These are phyloP conservation scores for Deroplatys truncata DNA, from an alignment of 2,888 invertebrate species.

Conservation along the genomic window DNA sequence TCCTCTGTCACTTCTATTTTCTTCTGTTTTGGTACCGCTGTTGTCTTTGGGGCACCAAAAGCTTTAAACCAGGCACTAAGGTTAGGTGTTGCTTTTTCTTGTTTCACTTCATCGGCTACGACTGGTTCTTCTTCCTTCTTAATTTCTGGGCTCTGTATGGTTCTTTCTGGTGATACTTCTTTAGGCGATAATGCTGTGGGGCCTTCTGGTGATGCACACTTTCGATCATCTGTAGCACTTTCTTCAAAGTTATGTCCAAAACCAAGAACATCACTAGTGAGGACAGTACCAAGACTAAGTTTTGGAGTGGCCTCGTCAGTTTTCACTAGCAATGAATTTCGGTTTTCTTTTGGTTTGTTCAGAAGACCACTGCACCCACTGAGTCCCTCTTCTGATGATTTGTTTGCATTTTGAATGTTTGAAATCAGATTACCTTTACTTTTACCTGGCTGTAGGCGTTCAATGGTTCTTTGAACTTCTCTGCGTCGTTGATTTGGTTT, in stretches of 20 bases:
- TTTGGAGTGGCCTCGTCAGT: constrained; percentile 65
- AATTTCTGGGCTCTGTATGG: neutral
- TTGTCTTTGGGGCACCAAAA: constrained; percentile 78
- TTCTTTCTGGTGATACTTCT: constrained; percentile 36
- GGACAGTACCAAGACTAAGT: constrained; percentile 78
- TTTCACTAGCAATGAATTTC: constrained; percentile 22
- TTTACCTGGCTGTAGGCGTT: constrained; percentile 79
- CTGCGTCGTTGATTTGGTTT: constrained; percentile 41
- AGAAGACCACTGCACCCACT: constrained; percentile 39
- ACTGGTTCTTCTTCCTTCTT: constrained; percentile 33
- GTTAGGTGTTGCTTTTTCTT: constrained; percentile 75
- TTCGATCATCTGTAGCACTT: constrained; percentile 35
- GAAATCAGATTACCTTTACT: constrained; percentile 80
- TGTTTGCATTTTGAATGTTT: constrained; percentile 54
- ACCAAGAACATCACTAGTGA: constrained; percentile 65
- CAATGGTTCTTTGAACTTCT: constrained; percentile 78
- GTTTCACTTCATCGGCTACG: constrained; percentile 39
- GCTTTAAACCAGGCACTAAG: constrained; percentile 90
- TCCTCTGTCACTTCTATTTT: constrained; percentile 35
- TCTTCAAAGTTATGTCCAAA: constrained; percentile 62
- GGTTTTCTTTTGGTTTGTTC: constrained; percentile 25
- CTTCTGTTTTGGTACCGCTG: constrained; percentile 53
- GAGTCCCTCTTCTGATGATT: constrained; percentile 54
- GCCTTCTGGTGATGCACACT: constrained; percentile 31
- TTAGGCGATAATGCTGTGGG: constrained; percentile 30